A percentile compares a stretch with the other conserved stretches of the same genome.
phyloP scores from a whole-genome alignment of 2,797 vertebrate species.

The Anabas testudineus region DNA sequence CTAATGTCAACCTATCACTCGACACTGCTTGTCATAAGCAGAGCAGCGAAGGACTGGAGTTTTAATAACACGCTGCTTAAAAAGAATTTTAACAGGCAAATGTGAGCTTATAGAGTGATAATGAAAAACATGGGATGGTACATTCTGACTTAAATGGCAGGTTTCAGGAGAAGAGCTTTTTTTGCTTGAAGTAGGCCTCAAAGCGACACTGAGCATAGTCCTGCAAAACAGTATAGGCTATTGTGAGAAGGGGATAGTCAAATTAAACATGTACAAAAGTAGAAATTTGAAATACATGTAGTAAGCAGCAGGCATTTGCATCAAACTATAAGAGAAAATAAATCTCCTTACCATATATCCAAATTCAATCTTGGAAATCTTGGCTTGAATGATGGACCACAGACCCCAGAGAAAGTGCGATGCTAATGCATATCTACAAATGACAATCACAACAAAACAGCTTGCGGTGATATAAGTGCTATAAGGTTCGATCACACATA shows the following conservation, averaged over 20 bases:
- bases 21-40: constrained; percentile 6
- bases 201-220: constrained; percentile 93
- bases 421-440: constrained; percentile 89
- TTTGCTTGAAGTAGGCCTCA: constrained; percentile 93
- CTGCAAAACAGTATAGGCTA: constrained; percentile 72
- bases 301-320: not conserved
- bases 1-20: not conserved
- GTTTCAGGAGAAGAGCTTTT: constrained; percentile 83
- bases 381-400: constrained; percentile 96
- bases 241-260: not conserved
- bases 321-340: not conserved
- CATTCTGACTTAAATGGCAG: constrained; percentile 9
- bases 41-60: constrained; percentile 30
- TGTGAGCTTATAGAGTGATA: constrained; percentile 15
- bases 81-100: not conserved
- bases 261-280: not conserved
- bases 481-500: not conserved
- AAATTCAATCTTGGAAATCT: constrained; percentile 95
- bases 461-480: not conserved
- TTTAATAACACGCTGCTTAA: not conserved
- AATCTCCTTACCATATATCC: constrained; percentile 91
- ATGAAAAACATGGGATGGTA: not conserved
- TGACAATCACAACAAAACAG: not conserved
- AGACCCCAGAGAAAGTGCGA: constrained; percentile 97
- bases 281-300: no score